Evolutionary conservation across 2,888 invertebrate genomes (phyloP).

Genomic region (Sesia bembeciformis): DNA sequence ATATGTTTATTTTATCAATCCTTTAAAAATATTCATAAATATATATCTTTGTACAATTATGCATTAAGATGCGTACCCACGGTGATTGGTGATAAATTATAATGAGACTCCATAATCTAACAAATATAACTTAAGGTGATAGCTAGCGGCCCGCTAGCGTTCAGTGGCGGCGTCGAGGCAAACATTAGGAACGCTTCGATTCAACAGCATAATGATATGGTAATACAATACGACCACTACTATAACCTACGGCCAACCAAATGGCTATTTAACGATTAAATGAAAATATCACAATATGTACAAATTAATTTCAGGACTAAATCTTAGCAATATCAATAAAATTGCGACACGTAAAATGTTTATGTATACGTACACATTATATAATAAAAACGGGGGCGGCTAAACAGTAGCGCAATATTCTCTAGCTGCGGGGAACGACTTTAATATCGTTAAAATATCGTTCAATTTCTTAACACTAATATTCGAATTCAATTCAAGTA

Average conservation of each 20-base stretch:
- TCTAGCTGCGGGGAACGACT: background rate
- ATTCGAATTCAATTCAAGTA: slow-evolving; percentile 27
- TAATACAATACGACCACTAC: slow-evolving; percentile 6
- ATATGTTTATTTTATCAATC: slow-evolving; percentile 72
- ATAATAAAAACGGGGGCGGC: slow-evolving; percentile 4
- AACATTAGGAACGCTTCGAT: background rate
- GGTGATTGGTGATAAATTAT: slow-evolving; percentile 32
- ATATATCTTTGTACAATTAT: slow-evolving; percentile 68
- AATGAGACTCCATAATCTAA: slow-evolving; percentile 37
- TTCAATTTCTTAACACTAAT: slow-evolving; percentile 14
- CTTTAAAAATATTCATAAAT: slow-evolving; percentile 69
- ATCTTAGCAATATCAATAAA: slow-evolving; percentile 51
- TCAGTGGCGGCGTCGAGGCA: background rate
- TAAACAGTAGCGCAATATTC: slow-evolving; percentile 7
- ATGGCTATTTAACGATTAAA: slow-evolving; percentile 63
- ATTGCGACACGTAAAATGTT: slow-evolving; percentile 13
- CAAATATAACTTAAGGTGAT: slow-evolving; percentile 19
- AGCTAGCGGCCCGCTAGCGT: background rate
- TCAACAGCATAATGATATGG: background rate
- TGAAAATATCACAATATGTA: slow-evolving; percentile 74
- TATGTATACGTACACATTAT: slow-evolving; percentile 11
- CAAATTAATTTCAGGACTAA: slow-evolving; percentile 54
- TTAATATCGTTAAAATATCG: slow-evolving; percentile 5
- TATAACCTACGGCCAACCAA: slow-evolving; percentile 7
- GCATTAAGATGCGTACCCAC: slow-evolving; percentile 56